phyloP scores from a whole-genome alignment of 2,113 vertebrate species.

The Nipponia nippon region DNA sequence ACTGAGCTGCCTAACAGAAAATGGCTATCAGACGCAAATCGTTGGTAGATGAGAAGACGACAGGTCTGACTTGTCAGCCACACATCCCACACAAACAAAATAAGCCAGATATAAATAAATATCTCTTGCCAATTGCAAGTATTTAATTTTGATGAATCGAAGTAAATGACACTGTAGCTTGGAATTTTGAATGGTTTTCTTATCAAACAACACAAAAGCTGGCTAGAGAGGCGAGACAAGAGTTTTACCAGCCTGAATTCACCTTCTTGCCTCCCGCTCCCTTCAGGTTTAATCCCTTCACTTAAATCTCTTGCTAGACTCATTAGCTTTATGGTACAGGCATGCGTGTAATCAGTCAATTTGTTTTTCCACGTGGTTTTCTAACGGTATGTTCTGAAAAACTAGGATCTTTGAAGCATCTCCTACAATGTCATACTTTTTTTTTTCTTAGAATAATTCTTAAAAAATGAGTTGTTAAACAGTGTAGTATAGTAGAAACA shows the following conservation, averaged over 20 bases:
- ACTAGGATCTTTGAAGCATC: not conserved
- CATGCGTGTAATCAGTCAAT: not conserved
- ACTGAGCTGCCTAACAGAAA: not conserved
- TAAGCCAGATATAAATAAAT: not conserved
- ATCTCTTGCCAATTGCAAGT: not conserved
- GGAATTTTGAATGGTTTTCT: not conserved
- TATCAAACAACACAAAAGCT: not conserved
- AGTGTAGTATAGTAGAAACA: not conserved
- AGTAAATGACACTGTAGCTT: not conserved
- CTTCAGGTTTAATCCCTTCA: not conserved
- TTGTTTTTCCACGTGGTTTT: not conserved
- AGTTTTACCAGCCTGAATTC: not conserved
- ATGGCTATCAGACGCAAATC: not conserved
- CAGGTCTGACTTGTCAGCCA: not conserved
- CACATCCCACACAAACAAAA: not conserved
- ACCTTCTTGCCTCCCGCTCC: not conserved
- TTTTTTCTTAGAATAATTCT: not conserved
- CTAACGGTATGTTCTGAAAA: not conserved
- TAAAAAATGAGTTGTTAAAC: not conserved
- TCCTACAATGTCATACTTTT: not conserved
- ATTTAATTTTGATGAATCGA: not conserved
- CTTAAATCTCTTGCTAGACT: not conserved
- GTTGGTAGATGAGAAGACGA: not conserved
- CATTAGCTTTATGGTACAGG: not conserved
- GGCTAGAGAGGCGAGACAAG: not conserved